Evolutionary conservation across 2,113 vertebrate species (phyloP), one percentile per base, ranked within the genome.

Genomic region (Rhinichthys klamathensis): DNA sequence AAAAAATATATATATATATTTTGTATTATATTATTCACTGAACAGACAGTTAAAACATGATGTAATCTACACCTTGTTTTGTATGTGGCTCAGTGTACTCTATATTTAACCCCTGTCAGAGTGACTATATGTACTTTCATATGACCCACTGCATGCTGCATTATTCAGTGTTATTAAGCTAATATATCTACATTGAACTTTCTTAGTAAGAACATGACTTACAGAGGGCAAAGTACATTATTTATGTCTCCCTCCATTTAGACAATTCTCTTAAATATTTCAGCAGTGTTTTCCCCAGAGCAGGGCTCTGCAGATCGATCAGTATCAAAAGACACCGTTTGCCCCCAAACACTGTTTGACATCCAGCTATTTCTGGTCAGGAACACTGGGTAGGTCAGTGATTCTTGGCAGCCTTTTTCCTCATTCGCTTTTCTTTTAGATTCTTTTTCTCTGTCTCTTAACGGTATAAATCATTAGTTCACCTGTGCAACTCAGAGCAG

Each of bases 261-360:
- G 88, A 91, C 83, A 75, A 73, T 58, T 83, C 88, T 84, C 91
- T 91, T 93, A 90, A 94, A 93, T 93, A 93, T 92, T 94, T 93
- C 84, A 93, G 84, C 74, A 65, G 21, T 60, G 76, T 84, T 88
- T 89, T 90, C 88, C 91, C 88, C 89, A 90, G 92, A 92, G 90
- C 87, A 84, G 85, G 70, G 83, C 87, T 84, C 30, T 75, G 86
- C 85, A 86, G 92, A 93, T 95, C 92, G 90, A 94, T 95, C 88
- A 80, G 91, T 91, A 93, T 94, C 90, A 93, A 93, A 93, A 92
- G 90, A 88, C 90, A 87, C 72, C 58, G 67, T 92, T 94, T 91
- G 87, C 86, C 88, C 89, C 90, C 87, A 87, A 93, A 90, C 86
- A 85, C 87, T 90, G 92, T 90, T 89, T 89, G 89, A 91, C 87